These are phyloP conservation scores for Syrmaticus mikado DNA, from an alignment of 2,113 vertebrate species.

Conservation along the genomic window DNA sequence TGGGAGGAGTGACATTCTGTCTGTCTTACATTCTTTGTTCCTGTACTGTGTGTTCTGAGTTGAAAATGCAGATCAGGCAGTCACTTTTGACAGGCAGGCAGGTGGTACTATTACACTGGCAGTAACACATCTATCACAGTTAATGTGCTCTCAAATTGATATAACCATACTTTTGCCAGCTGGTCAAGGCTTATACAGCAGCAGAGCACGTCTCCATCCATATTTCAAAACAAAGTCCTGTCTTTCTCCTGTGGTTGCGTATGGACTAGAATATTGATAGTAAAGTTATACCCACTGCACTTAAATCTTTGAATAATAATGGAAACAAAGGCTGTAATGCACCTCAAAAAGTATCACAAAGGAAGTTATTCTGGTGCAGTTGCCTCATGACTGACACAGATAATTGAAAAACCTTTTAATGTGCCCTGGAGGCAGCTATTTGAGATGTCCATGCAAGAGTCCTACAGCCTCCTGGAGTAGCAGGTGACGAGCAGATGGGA, in stretches of 20 bases:
- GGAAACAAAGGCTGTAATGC: background rate
- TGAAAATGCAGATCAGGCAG: conserved; percentile 7
- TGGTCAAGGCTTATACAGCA: background rate
- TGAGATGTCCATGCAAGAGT: background rate
- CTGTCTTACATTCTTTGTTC: conserved; percentile 48
- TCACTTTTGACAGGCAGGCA: conserved; percentile 54
- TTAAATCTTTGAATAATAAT: background rate
- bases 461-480: background rate
- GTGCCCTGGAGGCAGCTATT: background rate
- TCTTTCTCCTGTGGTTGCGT: background rate
- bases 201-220: background rate
- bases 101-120: conserved; percentile 29
- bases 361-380: background rate
- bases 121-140: background rate
- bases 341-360: background rate
- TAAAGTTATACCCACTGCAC: background rate
- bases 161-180: background rate
- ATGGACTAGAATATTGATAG: background rate
- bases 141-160: conserved; percentile 18
- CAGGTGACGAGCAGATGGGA: background rate
- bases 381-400: background rate
- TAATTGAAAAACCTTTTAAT: background rate
- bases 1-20: background rate
- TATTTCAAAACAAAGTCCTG: background rate
- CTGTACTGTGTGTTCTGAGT: background rate